Evolutionary conservation across 2,888 invertebrate genomes (phyloP).

Genomic region (Trisateles emortualis): DNA sequence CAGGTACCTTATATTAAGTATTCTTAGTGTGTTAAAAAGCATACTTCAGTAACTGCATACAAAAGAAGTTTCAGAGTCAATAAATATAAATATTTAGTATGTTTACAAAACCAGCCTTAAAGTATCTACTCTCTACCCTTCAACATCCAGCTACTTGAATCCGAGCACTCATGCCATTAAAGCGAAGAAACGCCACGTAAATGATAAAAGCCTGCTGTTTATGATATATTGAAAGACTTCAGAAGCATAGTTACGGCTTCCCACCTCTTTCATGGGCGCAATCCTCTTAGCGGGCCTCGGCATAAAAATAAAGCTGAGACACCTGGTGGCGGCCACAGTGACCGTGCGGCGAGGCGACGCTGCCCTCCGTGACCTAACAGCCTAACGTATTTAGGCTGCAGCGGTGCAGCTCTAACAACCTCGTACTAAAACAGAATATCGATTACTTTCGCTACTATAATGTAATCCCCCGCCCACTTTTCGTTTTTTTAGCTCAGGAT

Average conservation of each 20-base stretch:
- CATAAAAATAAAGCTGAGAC: conserved; percentile 57
- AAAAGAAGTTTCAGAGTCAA: background rate
- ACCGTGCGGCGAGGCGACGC: background rate
- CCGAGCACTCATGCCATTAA: conserved; percentile 44
- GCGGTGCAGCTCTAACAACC: conserved; percentile 83
- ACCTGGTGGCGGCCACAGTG: conserved; percentile 27
- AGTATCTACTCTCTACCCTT: conserved; percentile 4
- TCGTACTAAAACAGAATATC: conserved; percentile 87
- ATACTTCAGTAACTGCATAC: background rate
- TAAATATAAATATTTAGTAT: background rate
- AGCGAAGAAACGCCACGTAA: conserved; percentile 31
- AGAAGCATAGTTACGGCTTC: conserved; percentile 37
- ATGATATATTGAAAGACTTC: conserved; percentile 52
- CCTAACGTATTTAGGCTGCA: conserved; percentile 82
- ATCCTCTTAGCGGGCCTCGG: conserved; percentile 47
- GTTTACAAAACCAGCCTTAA: background rate
- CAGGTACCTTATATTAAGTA: too few species aligned
- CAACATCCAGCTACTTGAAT: conserved; percentile 31
- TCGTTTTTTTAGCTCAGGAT: conserved; percentile 83
- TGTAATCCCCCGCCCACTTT: conserved; percentile 88
- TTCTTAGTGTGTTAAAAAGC: background rate
- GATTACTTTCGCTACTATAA: conserved; percentile 88
- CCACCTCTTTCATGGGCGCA: conserved; percentile 47
- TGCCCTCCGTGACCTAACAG: conserved; percentile 75
- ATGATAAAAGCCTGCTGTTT: conserved; percentile 59